Evolutionary conservation across 2,797 vertebrate genomes (phyloP).

Genomic region (Leuciscus waleckii): DNA sequence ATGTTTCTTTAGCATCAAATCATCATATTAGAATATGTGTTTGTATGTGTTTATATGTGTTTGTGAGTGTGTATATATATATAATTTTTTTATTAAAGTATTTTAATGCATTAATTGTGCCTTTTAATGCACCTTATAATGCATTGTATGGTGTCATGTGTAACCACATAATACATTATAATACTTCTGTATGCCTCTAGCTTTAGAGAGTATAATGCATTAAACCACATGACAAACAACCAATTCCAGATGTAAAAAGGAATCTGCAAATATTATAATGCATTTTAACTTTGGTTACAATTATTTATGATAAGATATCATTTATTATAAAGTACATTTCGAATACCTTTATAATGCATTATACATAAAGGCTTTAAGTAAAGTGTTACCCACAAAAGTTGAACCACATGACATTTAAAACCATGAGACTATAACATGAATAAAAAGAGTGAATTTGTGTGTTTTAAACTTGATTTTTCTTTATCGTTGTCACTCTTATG

Average conservation of each 20-base stretch:
- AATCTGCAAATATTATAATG: neutral
- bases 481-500: neutral
- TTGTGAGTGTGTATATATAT: no score
- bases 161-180: neutral
- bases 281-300: no score
- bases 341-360: neutral
- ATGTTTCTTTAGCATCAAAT: no score
- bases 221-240: neutral
- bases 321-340: no score
- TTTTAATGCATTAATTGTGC: no score
- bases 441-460: neutral
- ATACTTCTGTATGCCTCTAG: neutral
- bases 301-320: no score
- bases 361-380: neutral
- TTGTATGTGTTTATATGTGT: no score
- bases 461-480: no score
- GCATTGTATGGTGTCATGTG: neutral
- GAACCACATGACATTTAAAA: slow-evolving; percentile 2
- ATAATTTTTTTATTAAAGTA: no score
- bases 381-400: neutral
- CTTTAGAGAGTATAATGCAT: neutral
- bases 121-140: neutral
- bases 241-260: neutral
- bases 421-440: neutral
- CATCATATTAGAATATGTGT: no score